Evolutionary conservation across 2,797 vertebrate genomes (phyloP).

Genomic region (Eleutherodactylus coqui): DNA sequence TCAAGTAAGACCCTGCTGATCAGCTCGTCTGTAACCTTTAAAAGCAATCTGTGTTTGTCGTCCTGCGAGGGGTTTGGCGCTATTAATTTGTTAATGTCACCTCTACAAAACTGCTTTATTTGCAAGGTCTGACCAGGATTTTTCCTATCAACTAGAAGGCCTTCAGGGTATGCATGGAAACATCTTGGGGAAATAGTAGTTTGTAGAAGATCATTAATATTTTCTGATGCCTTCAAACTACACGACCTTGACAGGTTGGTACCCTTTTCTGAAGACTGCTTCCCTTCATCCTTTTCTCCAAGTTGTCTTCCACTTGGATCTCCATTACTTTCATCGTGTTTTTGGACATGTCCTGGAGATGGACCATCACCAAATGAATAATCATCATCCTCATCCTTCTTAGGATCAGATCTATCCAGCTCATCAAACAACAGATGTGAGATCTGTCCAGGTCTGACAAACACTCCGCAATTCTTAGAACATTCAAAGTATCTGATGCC

Average conservation of each 20-base stretch:
- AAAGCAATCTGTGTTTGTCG: slow-evolving; percentile 56
- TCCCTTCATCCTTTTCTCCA: not conserved
- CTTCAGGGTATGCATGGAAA: slow-evolving; percentile 15
- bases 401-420: slow-evolving; percentile 63
- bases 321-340: not conserved
- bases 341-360: slow-evolving; percentile 23
- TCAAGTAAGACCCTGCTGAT: slow-evolving; percentile 66
- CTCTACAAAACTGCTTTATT: not conserved
- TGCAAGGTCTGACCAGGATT: not conserved
- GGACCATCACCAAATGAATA: slow-evolving; percentile 57
- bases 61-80: not conserved
- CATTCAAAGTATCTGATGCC: slow-evolving; percentile 73
- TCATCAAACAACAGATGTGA: slow-evolving; percentile 60
- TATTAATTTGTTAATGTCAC: not conserved
- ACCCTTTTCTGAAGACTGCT: slow-evolving; percentile 35
- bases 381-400: slow-evolving; percentile 68
- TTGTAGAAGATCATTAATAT: not conserved
- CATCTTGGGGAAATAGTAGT: not conserved
- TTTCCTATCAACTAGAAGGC: not conserved
- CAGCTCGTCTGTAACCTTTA: slow-evolving; percentile 64
- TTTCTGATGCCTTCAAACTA: not conserved
- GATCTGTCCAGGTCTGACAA: slow-evolving; percentile 72
- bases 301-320: slow-evolving; percentile 40
- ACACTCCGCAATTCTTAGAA: slow-evolving; percentile 67
- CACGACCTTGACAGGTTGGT: slow-evolving; percentile 42